Base-by-base conservation (phyloP, 1,140 invertebrate genomes). In the Polypedilum vanderplanki region DNA sequence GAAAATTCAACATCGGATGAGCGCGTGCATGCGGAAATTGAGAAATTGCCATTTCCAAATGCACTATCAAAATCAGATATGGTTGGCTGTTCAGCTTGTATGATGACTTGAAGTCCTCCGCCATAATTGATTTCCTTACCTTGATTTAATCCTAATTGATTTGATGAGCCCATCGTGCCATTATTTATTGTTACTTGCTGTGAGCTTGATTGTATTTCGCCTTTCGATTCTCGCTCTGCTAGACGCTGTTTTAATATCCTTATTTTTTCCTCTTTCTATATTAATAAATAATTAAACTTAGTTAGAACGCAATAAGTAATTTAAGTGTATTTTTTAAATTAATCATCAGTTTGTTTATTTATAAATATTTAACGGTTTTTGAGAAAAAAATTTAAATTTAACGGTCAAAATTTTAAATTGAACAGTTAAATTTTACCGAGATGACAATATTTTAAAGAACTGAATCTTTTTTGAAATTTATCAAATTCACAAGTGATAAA, bases 191-290 rank as follows among this genome's bases (percentile, higher is more conserved):
- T 18, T 22, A 20, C 9, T 70, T 70, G 65, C 65, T 18, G 20
- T 70, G 65, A 70, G 18, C 65, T 70, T 70, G 65, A 70, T 70
- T 70, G 84, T 77, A 78, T 77, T 75, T 80, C 83, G 7, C 76
- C 80, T 73, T 79, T 78, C 10, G 87, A 86, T 76, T 93, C 92
- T 33, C 89, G 87, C 78, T 95, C 92, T 10, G 90, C 88, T 40
- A 96, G 82, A 76, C 91, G 90, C 79, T 92, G 88, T 78, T 93
- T 91, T 76, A 95, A 83, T 73, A 90, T 83, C 57, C 90, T 89
- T 67, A 96, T 94, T 79, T 92, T 92, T 78, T 95, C 93, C 83
- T 96, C 93, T 86, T 96, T 95, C 93, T 96, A 84, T 33, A 33
- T 33, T 5, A 15, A 84, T 84, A 76, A 73, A n/a, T n/a, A n/a